phyloP scores from a whole-genome alignment of 2,113 vertebrate genomes.

The mouse (Mus musculus) region GRCm39 chr6:115496501-115497000 shows the following conservation, averaged over 20 bases:
- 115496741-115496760: background rate
- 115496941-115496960: background rate
- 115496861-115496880: background rate
- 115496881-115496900: background rate
- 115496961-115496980: background rate
- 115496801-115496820: background rate
- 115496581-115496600: conserved; percentile 26
- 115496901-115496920: background rate
- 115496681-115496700: background rate
- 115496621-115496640: background rate
- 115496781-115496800: background rate
- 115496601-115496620: conserved; percentile 63
- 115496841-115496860: background rate
- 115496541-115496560: conserved; percentile 23
- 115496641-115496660: conserved; percentile 22
- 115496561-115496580: background rate
- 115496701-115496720: fast-evolving
- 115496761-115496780: background rate
- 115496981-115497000: background rate
- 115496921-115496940: background rate
- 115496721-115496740: background rate
- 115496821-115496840: background rate
- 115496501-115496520: conserved; percentile 63
- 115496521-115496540: conserved; percentile 78
- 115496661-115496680: background rate